These are phyloP conservation scores for Seriola quinqueradiata DNA, from an alignment of 2,113 vertebrate species.

Conservation along the genomic window DNA sequence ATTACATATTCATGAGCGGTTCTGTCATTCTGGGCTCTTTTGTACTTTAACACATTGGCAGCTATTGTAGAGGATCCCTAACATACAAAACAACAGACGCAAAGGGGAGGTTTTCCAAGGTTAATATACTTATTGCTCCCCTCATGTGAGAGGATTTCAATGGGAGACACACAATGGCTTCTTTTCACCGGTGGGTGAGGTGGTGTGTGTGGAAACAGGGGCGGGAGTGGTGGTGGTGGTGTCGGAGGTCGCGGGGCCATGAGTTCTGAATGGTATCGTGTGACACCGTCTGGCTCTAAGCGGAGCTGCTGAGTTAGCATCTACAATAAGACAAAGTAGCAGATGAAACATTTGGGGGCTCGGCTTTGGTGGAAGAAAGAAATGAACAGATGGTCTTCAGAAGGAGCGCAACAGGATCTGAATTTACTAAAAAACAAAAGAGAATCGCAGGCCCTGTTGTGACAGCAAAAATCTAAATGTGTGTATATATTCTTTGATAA, in stretches of 20 bases:
- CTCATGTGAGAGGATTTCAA: conserved; percentile 64
- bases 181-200: conserved; percentile 48
- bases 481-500: neutral
- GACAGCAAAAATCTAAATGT: neutral
- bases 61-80: conserved; percentile 12
- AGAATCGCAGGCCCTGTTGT: neutral
- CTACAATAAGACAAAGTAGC: conserved; percentile 28
- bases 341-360: neutral
- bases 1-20: conserved; percentile 24
- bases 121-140: conserved; percentile 59
- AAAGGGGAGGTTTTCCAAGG: conserved; percentile 44
- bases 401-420: neutral
- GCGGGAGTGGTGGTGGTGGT: conserved; percentile 4
- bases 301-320: conserved; percentile 53
- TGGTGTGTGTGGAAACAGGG: conserved; percentile 33
- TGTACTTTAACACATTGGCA: conserved; percentile 31
- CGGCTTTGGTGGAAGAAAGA: conserved; percentile 15
- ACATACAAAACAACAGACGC: conserved; percentile 14
- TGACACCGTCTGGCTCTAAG: conserved; percentile 50
- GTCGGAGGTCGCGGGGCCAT: conserved; percentile 58
- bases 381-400: conserved; percentile 52
- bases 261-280: conserved; percentile 53
- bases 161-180: conserved; percentile 55
- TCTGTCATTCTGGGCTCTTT: conserved; percentile 11
- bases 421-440: conserved; percentile 9